phyloP scores from a whole-genome alignment of 2,113 vertebrate species.

The Potamarius usumacintae region DNA sequence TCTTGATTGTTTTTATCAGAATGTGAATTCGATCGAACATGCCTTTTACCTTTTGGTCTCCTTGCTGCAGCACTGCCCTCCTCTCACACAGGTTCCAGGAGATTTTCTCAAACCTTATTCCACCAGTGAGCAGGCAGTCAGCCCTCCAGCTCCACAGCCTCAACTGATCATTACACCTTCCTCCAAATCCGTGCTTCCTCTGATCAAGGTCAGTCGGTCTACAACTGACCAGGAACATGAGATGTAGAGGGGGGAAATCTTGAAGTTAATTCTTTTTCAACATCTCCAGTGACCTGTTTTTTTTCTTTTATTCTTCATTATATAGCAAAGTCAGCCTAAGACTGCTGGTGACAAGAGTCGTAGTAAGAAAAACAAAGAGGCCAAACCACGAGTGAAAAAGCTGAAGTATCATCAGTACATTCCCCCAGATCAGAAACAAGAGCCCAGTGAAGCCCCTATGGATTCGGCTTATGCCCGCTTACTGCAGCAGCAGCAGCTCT shows the following conservation, averaged over 20 bases:
- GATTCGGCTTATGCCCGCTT: conserved; percentile 95
- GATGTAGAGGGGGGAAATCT: background rate
- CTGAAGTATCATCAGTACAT: conserved; percentile 98
- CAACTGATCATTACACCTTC: conserved; percentile 69
- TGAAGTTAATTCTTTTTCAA: background rate
- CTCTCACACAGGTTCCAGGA: conserved; percentile 67
- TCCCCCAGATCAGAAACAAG: conserved; percentile 94
- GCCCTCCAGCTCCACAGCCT: conserved; percentile 61
- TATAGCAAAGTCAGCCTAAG: conserved; percentile 93
- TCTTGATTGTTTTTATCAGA: background rate
- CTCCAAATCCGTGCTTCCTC: conserved; percentile 80
- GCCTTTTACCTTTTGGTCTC: conserved; percentile 22
- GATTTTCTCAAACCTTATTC: conserved; percentile 83
- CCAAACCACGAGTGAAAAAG: conserved; percentile 90
- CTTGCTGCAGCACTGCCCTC: conserved; percentile 73
- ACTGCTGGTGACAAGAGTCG: conserved; percentile 86
- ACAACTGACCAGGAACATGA: background rate
- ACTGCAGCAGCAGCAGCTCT: conserved; percentile 97
- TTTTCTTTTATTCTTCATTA: conserved; percentile 13
- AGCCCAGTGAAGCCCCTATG: conserved; percentile 88
- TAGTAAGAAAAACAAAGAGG: conserved; percentile 93
- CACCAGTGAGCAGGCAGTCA: conserved; percentile 61
- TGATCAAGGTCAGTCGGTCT: conserved; percentile 82
- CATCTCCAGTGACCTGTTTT: background rate
- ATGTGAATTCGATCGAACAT: background rate